These are phyloP conservation scores for Stictocephala bisonia DNA, from an alignment of 2,888 invertebrate species.

Conservation along the genomic window DNA sequence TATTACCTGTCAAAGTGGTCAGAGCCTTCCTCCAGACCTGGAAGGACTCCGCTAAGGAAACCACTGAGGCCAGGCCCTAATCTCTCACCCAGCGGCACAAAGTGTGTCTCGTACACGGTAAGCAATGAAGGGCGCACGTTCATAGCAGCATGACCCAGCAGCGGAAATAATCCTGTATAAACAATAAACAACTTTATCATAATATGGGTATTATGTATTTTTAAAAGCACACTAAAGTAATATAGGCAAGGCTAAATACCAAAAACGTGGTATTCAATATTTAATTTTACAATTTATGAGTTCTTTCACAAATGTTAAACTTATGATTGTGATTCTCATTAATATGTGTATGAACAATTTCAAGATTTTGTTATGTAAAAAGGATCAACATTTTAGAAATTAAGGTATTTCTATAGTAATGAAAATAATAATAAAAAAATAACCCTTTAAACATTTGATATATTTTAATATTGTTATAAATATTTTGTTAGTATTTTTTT, in stretches of 20 bases:
- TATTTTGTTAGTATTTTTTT: too few species aligned
- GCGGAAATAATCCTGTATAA: constrained; percentile 82
- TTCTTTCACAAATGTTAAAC: neutral
- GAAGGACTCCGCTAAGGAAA: constrained; percentile 86
- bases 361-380: too few species aligned
- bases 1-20: constrained; percentile 82
- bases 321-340: too few species aligned
- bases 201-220: neutral
- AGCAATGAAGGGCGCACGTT: constrained; percentile 86
- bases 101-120: constrained; percentile 87
- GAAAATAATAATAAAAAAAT: too few species aligned
- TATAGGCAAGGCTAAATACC: neutral
- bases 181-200: too few species aligned
- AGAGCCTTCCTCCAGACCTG: constrained; percentile 88
- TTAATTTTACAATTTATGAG: neutral
- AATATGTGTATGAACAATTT: too few species aligned
- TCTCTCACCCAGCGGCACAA: constrained; percentile 82
- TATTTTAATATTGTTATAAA: too few species aligned
- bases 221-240: neutral
- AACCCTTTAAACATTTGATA: too few species aligned
- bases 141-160: constrained; percentile 89
- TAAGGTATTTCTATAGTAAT: too few species aligned
- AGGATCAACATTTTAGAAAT: too few species aligned
- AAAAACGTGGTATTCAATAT: neutral
- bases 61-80: constrained; percentile 86